Conservation (phyloP, 2,797 vertebrate species). For the Rhinogobio ventralis region DNA sequence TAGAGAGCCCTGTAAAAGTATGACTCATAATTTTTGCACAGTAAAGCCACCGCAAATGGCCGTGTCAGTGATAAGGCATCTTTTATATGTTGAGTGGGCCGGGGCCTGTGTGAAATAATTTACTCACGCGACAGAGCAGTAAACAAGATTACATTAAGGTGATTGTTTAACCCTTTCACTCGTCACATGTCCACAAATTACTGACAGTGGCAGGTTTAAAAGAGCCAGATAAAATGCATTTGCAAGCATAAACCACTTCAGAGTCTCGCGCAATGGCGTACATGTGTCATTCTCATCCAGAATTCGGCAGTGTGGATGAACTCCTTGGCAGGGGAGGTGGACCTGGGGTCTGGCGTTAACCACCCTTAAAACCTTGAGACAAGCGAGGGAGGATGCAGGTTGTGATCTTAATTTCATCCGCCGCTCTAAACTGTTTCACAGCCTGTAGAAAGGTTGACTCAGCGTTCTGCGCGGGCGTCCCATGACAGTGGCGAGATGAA, state of each 20-base stretch:
- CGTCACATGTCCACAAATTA: slow-evolving; percentile 50
- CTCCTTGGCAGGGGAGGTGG: slow-evolving; percentile 17
- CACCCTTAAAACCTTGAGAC: slow-evolving; percentile 37
- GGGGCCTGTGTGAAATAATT: slow-evolving; percentile 63
- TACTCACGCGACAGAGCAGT: slow-evolving; percentile 56
- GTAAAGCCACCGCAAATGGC: slow-evolving; percentile 64
- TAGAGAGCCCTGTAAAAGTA: slow-evolving; percentile 72
- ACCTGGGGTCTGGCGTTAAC: slow-evolving; percentile 11
- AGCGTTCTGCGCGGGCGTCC: slow-evolving; percentile 49
- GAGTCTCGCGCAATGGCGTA: not conserved
- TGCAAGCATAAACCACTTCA: slow-evolving; percentile 25
- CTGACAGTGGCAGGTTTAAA: slow-evolving; percentile 40
- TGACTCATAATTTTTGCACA: slow-evolving; percentile 71
- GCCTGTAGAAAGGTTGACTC: slow-evolving; percentile 60
- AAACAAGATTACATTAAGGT: slow-evolving; percentile 67
- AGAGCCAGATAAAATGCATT: slow-evolving; percentile 33
- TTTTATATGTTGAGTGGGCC: slow-evolving; percentile 54
- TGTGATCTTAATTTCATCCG: slow-evolving; percentile 58
- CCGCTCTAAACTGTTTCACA: slow-evolving; percentile 66
- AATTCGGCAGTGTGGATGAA: slow-evolving; percentile 18
- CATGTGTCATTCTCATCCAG: slow-evolving; percentile 39
- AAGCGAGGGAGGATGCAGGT: slow-evolving; percentile 39
- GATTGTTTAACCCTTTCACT: slow-evolving; percentile 70
- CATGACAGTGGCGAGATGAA: slow-evolving; percentile 52
- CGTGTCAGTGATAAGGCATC: slow-evolving; percentile 59